Conservation (phyloP, 2,113 vertebrate genomes). For the Ardeotis arabs region DNA sequence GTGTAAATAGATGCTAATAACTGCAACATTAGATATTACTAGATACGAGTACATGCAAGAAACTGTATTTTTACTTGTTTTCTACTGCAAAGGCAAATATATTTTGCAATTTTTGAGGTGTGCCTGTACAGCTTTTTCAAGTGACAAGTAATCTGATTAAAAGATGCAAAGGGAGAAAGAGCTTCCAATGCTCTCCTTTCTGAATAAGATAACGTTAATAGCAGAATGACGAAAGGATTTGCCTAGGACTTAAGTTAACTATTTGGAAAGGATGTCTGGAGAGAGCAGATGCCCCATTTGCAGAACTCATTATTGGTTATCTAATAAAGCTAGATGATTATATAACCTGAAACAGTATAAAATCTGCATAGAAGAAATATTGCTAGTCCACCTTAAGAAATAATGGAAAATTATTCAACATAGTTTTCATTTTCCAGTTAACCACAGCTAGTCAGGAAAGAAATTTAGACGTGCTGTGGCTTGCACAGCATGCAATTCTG, state of each 20-base stretch:
- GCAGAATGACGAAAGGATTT: not conserved
- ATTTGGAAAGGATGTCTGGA: not conserved
- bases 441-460: not conserved
- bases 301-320: not conserved
- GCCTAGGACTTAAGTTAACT: not conserved
- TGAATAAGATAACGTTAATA: not conserved
- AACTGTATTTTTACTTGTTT: not conserved
- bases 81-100: not conserved
- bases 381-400: not conserved
- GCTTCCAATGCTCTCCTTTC: not conserved
- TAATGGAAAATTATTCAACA: not conserved
- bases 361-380: not conserved
- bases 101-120: not conserved
- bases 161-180: not conserved
- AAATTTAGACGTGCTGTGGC: not conserved
- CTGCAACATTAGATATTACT: not conserved
- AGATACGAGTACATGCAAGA: not conserved
- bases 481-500: not conserved
- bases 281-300: not conserved
- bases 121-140: not conserved
- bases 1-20: not conserved
- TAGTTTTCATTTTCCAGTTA: not conserved
- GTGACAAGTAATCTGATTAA: not conserved
- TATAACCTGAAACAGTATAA: not conserved
- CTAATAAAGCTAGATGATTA: not conserved